Base-by-base conservation (phyloP, 2,113 vertebrate species). In the Pachycephala philippinensis region DNA sequence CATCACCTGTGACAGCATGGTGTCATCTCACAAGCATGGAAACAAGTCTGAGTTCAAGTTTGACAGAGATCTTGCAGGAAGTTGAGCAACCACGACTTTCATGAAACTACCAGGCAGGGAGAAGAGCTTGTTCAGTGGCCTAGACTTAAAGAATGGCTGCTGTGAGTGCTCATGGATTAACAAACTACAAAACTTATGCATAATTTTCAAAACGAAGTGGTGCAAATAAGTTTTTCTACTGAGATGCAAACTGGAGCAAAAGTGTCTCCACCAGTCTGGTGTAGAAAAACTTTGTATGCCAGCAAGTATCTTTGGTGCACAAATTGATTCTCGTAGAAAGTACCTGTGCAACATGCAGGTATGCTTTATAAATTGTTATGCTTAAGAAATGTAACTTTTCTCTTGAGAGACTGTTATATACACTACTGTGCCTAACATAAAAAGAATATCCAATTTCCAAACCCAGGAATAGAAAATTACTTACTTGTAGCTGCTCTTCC, bases 401-500 rank as follows among this genome's bases (percentile, higher is more conserved):
- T 91, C 85, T 77, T 68, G 52, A 37, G 75, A 92, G 59, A 45
- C 28, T 86, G 18, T 57, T 91, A 37, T 18, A 42, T 27, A 72
- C 71, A 37, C 63, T 57, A 31, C 66, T 80, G 28, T 44, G 35
- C 44, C 82, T 80, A 77, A 86, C 47, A 77, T 56, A 63, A 70
- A 95, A 95, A 77, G 79, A 78, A 93, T 93, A 96, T 66, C 68
- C 59, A 71, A 86, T 96, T 96, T 94, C 47, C 39, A 81, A 84
- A 92, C 30, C 59, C 40, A 57, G 83, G 88, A 95, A 83, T 52
- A 86, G 71, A 52, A 95, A 94, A 89, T 84, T 53, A 95, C 75
- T 95, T 93, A 54, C 70, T 78, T 84, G 71, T 86, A 94, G 72
- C 37, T 92, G 66, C 47, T 90, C 65, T 84, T 84, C 56, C 85